A percentile compares a stretch with the other conserved stretches of the same genome.
Evolutionary conservation across 2,113 vertebrate species (phyloP).

Genomic region (Trochalopteron elliotii): DNA sequence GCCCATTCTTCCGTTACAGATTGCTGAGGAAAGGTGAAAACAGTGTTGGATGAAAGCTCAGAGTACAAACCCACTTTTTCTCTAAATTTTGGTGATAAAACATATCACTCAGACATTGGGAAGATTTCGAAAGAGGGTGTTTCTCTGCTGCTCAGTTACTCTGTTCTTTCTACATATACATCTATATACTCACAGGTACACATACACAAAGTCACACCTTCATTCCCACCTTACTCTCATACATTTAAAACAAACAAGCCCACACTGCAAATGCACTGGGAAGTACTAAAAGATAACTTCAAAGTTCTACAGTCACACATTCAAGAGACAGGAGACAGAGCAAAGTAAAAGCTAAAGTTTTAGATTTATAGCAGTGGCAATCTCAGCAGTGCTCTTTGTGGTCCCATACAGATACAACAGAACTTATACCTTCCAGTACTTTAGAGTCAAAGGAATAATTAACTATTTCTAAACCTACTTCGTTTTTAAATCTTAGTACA

Average conservation of each 20-base stretch:
- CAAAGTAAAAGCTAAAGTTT: not conserved
- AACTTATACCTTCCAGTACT: not conserved
- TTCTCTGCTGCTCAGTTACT: not conserved
- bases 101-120: not conserved
- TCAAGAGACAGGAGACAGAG: not conserved
- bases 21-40: not conserved
- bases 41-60: not conserved
- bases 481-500: not conserved
- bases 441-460: not conserved
- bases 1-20: not conserved
- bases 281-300: not conserved
- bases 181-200: too few relatives aligned
- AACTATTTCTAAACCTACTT: not conserved
- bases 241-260: not conserved
- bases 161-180: not conserved
- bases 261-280: not conserved
- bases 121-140: not conserved
- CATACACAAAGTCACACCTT: not conserved
- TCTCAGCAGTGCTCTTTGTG: not conserved
- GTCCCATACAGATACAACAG: not conserved
- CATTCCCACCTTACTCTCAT: not conserved
- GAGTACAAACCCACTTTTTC: not conserved
- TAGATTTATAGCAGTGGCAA: not conserved
- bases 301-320: not conserved
- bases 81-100: not conserved